A percentile compares a stretch with the other conserved stretches of the same genome.
phyloP scores from a whole-genome alignment of 1,140 invertebrate species.

The Lanistes nyassanus region DNA sequence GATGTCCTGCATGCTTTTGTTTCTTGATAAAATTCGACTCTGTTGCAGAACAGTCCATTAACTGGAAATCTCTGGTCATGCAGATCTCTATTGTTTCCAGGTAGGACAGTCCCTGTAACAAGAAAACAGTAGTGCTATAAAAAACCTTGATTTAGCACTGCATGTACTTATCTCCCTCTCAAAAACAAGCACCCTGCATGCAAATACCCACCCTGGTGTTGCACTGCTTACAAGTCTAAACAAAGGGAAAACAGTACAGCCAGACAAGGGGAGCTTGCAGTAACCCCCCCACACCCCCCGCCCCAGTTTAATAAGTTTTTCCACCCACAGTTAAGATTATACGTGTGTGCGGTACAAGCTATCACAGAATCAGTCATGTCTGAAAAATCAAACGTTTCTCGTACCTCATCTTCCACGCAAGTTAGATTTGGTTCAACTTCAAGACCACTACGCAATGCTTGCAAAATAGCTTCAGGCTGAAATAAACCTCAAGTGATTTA shows the following conservation, averaged over 20 bases:
- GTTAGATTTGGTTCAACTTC: not conserved
- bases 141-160: too few relatives aligned
- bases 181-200: too few relatives aligned
- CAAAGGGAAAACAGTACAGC: not conserved
- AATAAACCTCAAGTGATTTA: not conserved
- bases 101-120: too few relatives aligned
- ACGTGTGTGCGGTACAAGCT: not conserved
- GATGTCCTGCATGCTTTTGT: too few relatives aligned
- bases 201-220: too few relatives aligned
- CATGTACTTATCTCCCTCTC: too few relatives aligned
- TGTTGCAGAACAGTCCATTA: too few relatives aligned
- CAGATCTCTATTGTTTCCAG: too few relatives aligned
- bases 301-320: not conserved
- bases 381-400: not conserved
- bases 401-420: constrained; percentile 10
- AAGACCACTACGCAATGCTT: not conserved
- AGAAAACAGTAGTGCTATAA: too few relatives aligned
- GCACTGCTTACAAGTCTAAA: not conserved
- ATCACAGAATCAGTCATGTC: not conserved
- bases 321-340: not conserved
- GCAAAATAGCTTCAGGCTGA: constrained; percentile 3
- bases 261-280: not conserved
- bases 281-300: not conserved
- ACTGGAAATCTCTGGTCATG: too few relatives aligned
- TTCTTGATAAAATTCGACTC: too few relatives aligned